Base-by-base conservation (phyloP, 2,113 vertebrate species). In the Callopanchax toddi region DNA sequence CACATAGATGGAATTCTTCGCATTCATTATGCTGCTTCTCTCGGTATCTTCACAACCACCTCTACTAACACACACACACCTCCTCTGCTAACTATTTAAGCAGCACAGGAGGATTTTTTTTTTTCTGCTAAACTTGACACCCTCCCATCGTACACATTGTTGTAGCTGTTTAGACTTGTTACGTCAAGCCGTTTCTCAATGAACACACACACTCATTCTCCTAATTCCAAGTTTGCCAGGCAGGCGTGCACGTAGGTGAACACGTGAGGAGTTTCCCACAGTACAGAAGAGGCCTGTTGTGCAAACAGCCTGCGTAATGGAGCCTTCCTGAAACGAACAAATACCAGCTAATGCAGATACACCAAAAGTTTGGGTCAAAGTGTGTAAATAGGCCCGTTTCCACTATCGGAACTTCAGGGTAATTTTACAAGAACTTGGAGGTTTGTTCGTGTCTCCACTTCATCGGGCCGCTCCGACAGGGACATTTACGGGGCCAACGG, bases 101-200 rank as follows among this genome's bases (percentile, higher is more conserved):
- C 29, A 4, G 26, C n/a, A n/a, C n/a, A n/a, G n/a, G n/a, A 29
- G 26, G 4, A 9, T 32, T 45, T 66, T 46, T 53, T 65, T 67
- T 65, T 58, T 59, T 37, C 54, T 64, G 20, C 70, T 60, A 21
- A 42, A 8, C 43, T 76, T 51, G 18, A 37, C 65, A 76, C 36
- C 0, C 2, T 64, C 73, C 61, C 46, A 54, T 76, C 60, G 10
- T 36, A 9, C 79, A 81, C 79, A 81, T 79, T 67, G 67, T 73
- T 83, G 79, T 68, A 78, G 70, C 74, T 89, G 86, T 88, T 80
- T 46, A 69, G 81, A 89, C 90, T 87, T 89, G 89, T 86, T 70
- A 61, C 49, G 32, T 78, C 75, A 78, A 54, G 54, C 40, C 26
- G 66, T 84, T 87, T 86, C 75, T 89, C 83, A 85, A 73, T 81